Percentiles rank a stretch among this genome's conserved stretches.
phyloP scores from a whole-genome alignment of 2,797 vertebrate genomes.

The Phoeniculus purpureus region DNA sequence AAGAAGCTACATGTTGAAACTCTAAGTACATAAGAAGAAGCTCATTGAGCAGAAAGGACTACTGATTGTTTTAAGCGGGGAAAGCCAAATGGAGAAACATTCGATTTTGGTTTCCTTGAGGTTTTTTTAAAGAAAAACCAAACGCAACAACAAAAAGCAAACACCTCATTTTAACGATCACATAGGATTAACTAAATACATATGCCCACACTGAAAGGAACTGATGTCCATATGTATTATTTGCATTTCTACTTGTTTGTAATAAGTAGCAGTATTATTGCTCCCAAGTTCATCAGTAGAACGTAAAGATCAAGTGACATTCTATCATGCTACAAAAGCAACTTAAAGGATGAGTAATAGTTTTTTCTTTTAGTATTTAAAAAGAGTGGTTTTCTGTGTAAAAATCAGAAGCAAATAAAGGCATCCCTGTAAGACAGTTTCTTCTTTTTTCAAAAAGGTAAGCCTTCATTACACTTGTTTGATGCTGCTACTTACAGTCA shows the following conservation, averaged over 20 bases:
- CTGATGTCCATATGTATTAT: fast-evolving
- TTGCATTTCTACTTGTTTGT: background rate
- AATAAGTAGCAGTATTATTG: background rate
- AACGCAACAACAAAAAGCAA: background rate
- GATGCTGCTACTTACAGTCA: background rate
- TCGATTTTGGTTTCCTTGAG: background rate
- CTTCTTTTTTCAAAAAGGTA: background rate
- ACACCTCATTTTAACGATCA: background rate
- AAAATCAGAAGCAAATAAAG: background rate
- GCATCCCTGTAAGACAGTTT: background rate
- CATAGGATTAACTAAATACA: background rate
- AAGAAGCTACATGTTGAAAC: background rate
- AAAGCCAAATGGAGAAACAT: background rate
- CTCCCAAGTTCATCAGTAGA: background rate
- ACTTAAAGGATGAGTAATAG: background rate
- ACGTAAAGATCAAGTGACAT: background rate
- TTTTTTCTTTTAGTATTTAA: background rate
- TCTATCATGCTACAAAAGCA: background rate
- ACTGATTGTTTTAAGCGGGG: background rate
- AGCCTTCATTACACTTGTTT: background rate
- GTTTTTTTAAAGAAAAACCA: background rate
- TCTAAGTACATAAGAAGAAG: background rate
- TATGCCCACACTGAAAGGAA: background rate
- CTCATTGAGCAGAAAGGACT: background rate
- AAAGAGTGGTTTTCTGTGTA: background rate